Evolutionary conservation across 2,797 vertebrate species (phyloP), one percentile per base, ranked within the genome.

Genomic region (Galago senegalensis): DNA sequence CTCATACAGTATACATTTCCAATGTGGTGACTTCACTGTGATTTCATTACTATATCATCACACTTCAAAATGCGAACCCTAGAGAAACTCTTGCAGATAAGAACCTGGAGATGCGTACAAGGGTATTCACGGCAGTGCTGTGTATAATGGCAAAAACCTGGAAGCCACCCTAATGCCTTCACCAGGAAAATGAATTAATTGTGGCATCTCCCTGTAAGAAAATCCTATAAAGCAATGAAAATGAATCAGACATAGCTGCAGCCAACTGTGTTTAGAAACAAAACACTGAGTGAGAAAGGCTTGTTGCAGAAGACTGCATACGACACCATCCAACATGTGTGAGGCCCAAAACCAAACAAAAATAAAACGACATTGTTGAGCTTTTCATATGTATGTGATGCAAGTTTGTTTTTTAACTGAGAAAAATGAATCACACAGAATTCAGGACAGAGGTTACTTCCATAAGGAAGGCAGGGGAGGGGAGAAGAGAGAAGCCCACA

Each of bases 351-450:
- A 87, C 56, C 72, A 80, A 89, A 65, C 40, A 79, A 37, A 85
- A 58, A n/a, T 58, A 72, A 88, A 88, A 43, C 18, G 12, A 2
- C 7, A n/a, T 18, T 80, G 21, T 72, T 79, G 72, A 81, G 65
- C 14, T 53, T 92, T 82, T 87, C 49, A 29, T 20, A 84, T 2
- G 7, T 6, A 37, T 29, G 18, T 46, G 65, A 70, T 49, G 37
- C 27, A 76, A 58, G 53, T 27, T 20, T 60, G 76, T 29, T 89
- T 73, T 85, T 87, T 73, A 18, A 65, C 43, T 27, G 76, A 80
- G 70, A 81, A 91, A 91, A 94, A 72, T 58, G 75, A 76, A 18
- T 86, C 70, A 25, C 63, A 18, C 11, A 67, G 92, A 93, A 70
- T 93, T 83, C 1, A 10, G 75, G 46, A 40, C 5, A 72, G n/a